phyloP scores from a whole-genome alignment of 1,140 invertebrate genomes.

The Aethina tumida region DNA sequence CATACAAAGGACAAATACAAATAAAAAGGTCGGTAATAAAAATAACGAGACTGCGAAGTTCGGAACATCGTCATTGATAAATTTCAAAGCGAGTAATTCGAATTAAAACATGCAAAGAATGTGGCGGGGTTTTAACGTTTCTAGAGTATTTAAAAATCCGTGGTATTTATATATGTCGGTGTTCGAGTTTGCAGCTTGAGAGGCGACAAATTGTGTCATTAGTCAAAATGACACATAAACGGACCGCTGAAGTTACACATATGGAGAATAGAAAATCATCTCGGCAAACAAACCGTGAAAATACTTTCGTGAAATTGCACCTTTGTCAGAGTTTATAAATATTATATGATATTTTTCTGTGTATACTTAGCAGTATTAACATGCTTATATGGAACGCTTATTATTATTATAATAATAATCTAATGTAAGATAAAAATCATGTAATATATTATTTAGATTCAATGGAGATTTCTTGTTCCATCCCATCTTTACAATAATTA shows the following conservation, averaged over 20 bases:
- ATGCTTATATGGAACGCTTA: too few relatives aligned
- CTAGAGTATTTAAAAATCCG: conserved; percentile 10
- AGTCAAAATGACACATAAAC: conserved; percentile 18
- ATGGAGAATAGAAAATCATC: conserved; percentile 16
- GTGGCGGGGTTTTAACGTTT: conserved; percentile 3
- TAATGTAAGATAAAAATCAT: too few relatives aligned
- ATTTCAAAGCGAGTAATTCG: conserved; percentile 5
- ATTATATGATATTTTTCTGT: too few relatives aligned
- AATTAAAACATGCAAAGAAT: conserved; percentile 13
- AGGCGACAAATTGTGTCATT: conserved; percentile 24
- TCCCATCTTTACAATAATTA: too few relatives aligned
- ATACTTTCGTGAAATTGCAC: too few relatives aligned
- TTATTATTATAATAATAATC: too few relatives aligned
- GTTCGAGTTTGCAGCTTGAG: conserved; percentile 16
- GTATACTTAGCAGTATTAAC: too few relatives aligned
- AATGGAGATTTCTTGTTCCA: too few relatives aligned
- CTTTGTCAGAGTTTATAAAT: too few relatives aligned
- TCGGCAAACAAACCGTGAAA: conserved; percentile 15
- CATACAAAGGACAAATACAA: too few relatives aligned
- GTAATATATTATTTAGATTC: too few relatives aligned
- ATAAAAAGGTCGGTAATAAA: conserved; percentile 1
- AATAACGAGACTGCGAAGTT: conserved; percentile 5
- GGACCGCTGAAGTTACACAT: conserved; percentile 16
- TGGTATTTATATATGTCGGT: conserved; percentile 15
- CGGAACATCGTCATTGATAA: conserved; percentile 4